Conservation (phyloP, 2,113 vertebrate genomes). For the Sander vitreus region DNA sequence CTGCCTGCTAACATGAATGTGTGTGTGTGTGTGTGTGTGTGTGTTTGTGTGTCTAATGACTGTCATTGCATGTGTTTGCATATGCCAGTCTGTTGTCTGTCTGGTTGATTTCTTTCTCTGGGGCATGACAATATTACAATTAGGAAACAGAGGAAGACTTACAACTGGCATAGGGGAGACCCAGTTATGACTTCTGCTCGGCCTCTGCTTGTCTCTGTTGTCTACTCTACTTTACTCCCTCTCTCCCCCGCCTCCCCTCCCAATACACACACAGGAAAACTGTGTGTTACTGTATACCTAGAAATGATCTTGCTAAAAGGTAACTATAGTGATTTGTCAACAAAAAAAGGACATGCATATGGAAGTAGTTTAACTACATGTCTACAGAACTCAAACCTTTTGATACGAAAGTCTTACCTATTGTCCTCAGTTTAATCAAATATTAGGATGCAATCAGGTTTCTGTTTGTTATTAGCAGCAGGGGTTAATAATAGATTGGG, state of each 20-base stretch:
- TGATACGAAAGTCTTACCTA: neutral
- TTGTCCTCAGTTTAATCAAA: neutral
- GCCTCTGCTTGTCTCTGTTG: neutral
- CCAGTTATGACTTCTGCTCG: conserved; percentile 16
- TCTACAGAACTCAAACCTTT: neutral
- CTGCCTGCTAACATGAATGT: neutral
- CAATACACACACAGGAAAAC: neutral
- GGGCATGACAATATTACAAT: conserved; percentile 1
- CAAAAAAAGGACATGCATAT: neutral
- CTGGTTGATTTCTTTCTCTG: conserved; percentile 12
- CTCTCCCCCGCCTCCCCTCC: neutral
- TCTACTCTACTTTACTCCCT: neutral
- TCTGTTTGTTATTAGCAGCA: neutral
- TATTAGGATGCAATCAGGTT: neutral
- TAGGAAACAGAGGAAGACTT: neutral
- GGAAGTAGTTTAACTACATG: neutral
- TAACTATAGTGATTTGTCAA: neutral
- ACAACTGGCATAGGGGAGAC: neutral
- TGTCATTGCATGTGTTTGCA: neutral
- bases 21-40: neutral
- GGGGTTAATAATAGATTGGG: neutral
- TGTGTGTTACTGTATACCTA: neutral
- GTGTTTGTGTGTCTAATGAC: neutral
- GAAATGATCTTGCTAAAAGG: neutral
- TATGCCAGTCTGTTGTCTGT: neutral